Evolutionary conservation across 2,888 invertebrate species (phyloP).

Genomic region (Nemurella pictetii): DNA sequence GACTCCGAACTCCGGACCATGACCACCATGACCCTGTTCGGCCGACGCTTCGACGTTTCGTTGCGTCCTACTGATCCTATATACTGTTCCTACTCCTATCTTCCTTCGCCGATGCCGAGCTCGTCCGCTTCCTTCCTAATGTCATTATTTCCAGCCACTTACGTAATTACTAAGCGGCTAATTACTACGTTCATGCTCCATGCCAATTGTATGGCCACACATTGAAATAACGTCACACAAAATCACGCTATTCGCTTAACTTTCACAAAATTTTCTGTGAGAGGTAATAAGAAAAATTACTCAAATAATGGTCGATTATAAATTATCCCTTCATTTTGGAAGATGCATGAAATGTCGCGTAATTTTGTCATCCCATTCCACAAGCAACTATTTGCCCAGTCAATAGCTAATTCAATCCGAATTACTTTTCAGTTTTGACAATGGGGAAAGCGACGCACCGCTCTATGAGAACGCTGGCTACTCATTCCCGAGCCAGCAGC

Average conservation of each 20-base stretch:
- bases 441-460: conserved; percentile 24
- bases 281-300: not conserved
- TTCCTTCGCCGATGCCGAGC: not conserved
- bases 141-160: not conserved
- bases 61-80: too few species aligned
- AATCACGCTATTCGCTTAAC: not conserved
- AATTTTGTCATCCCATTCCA: conserved; percentile 19
- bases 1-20: not conserved
- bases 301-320: not conserved
- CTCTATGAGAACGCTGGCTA: conserved; percentile 30
- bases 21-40: not conserved
- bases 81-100: too few species aligned
- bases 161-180: not conserved
- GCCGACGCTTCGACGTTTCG: not conserved
- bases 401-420: not conserved
- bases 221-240: not conserved
- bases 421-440: conserved; percentile 26
- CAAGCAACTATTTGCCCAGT: not conserved
- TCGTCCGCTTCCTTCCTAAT: not conserved
- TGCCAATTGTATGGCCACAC: not conserved
- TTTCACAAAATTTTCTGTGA: not conserved
- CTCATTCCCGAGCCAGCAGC: not conserved
- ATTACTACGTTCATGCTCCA: not conserved
- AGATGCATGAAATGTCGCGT: not conserved
- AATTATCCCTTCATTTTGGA: not conserved